Conservation (phyloP, 1,140 invertebrate species). For the Hycleus cichorii region DNA sequence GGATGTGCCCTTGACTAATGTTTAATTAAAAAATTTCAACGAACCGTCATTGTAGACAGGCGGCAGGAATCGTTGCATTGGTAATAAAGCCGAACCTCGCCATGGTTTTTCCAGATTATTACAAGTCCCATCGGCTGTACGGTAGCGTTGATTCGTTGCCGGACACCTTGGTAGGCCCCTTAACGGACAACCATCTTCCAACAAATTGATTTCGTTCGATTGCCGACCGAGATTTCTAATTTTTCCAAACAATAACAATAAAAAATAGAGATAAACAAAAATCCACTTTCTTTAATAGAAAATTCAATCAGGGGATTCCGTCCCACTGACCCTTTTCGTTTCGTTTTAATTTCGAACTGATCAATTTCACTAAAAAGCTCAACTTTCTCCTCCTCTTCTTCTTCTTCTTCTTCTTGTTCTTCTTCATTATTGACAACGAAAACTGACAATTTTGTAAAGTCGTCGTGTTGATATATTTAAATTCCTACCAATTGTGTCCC, state of each 20-base stretch:
- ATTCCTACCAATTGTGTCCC: no score
- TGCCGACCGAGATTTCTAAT: constrained; percentile 11
- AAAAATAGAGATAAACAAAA: no score
- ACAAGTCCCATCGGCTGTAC: constrained; percentile 79
- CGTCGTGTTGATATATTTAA: no score
- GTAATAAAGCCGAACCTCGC: constrained; percentile 77
- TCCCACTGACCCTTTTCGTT: not conserved
- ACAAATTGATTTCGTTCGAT: constrained; percentile 11
- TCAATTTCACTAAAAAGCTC: no score
- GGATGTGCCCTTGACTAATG: no score
- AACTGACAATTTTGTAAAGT: no score
- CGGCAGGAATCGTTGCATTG: constrained; percentile 72
- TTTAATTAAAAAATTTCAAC: not conserved
- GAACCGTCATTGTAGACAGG: constrained; percentile 75
- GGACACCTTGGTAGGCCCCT: constrained; percentile 53
- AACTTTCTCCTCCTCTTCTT: no score
- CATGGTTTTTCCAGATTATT: constrained; percentile 68
- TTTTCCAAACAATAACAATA: no score
- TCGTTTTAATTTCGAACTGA: no score
- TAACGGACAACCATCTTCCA: constrained; percentile 49
- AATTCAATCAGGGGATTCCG: not conserved
- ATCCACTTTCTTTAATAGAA: no score
- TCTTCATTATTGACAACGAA: no score
- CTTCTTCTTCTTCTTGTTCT: no score
- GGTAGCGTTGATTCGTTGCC: constrained; percentile 54